Base-by-base conservation (phyloP, 2,113 vertebrate species). In the Willisornis vidua region DNA sequence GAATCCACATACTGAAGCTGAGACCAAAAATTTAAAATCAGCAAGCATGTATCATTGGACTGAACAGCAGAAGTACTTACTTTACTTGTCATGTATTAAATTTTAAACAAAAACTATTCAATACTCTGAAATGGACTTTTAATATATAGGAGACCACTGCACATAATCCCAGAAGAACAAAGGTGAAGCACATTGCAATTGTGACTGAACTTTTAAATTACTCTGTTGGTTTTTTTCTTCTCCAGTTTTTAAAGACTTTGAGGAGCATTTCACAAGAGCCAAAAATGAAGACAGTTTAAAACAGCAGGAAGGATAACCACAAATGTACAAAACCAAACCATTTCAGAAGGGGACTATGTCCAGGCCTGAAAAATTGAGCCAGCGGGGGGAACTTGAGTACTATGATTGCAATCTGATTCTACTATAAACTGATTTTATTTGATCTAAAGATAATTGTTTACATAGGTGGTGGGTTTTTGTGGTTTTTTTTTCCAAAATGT, bases 1-100 rank as follows among this genome's bases (percentile, higher is more conserved):
- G 66, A 76, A 71, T 98, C 97, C 83, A 99, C 93, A 43, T 94
- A 87, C 59, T 96, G 81, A 35, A 98, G 62, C 99, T 99, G 90
- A 77, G 96, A 97, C 95, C 57, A 12, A 72, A 74, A 83, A 88
- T 10, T 51, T 33, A 29, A 74, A 65, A 54, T 93, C 78, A 95
- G 52, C 24, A 88, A 48, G 46, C 24, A 63, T 12, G 2, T 52
- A 43, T 12, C 35, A 33, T 6, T 70, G 35, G 51, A 43, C 31
- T 2, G 12, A 95, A 18, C 19, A 39, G 22, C 28, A 75, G 35
- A 55, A 75, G 13, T 9, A 58, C 20, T 49, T 37, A 67, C 16
- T 77, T 51, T 7, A 78, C 8, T 14, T 74, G 18, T 16, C 58
- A 41, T 33, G n/a, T 33, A 54, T 17, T 29, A 58, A 49, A 18